These are phyloP conservation scores for Danionella dracula DNA, from an alignment of 2,797 vertebrate genomes.

Conservation along the genomic window DNA sequence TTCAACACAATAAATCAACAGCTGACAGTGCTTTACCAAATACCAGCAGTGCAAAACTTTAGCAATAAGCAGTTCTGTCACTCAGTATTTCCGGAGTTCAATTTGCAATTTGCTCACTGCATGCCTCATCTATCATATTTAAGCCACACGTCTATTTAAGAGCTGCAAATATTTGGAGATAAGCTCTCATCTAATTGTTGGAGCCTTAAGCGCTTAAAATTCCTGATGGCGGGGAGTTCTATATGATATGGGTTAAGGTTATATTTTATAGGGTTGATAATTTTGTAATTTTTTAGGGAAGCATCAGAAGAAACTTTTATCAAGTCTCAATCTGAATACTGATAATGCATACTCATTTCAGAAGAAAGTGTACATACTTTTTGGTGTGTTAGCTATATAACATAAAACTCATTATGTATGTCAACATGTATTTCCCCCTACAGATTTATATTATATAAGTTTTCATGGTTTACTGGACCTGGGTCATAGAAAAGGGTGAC, in stretches of 20 bases:
- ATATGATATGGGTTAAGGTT: background rate
- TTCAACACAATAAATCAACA: slow-evolving; percentile 25
- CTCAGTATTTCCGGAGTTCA: slow-evolving; percentile 31
- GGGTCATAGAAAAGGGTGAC: no score
- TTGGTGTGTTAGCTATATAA: no score
- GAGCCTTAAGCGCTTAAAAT: slow-evolving; percentile 65
- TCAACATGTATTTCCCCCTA: no score
- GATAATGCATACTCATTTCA: no score
- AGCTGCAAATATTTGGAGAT: slow-evolving; percentile 60
- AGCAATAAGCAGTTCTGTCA: slow-evolving; percentile 40
- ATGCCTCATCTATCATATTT: slow-evolving; percentile 48
- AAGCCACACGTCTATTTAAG: slow-evolving; percentile 51
- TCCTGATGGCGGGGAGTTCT: slow-evolving; percentile 49
- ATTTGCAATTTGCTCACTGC: slow-evolving; percentile 40
- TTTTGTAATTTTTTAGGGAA: no score
- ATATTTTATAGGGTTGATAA: no score
- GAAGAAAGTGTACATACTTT: no score
- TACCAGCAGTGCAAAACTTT: slow-evolving; percentile 26
- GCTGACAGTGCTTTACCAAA: slow-evolving; percentile 1
- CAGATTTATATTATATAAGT: no score
- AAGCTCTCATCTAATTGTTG: slow-evolving; percentile 66
- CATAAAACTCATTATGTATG: no score
- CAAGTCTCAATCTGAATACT: no score
- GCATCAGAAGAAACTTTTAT: no score
- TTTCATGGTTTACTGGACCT: no score